phyloP scores from a whole-genome alignment of 2,888 invertebrate genomes.

The Nymphalis polychloros region DNA sequence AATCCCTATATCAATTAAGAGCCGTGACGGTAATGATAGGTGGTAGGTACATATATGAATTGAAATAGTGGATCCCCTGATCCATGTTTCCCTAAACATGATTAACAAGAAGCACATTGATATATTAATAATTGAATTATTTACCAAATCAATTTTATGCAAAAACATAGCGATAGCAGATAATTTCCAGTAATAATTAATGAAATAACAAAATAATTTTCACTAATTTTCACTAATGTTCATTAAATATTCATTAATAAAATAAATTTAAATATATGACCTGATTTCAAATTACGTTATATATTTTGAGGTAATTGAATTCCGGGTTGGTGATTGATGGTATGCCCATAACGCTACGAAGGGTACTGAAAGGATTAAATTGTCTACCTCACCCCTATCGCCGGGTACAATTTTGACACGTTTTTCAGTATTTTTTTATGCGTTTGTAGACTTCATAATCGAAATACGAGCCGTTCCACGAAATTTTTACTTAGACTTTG shows the following conservation, averaged over 20 bases:
- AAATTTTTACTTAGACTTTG: no score
- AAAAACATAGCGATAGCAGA: no score
- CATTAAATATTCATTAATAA: background rate
- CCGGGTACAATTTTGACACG: background rate
- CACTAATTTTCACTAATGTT: background rate
- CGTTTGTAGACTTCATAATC: background rate
- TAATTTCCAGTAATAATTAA: no score
- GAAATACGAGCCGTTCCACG: no score
- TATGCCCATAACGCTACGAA: conserved; percentile 10
- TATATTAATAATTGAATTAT: no score
- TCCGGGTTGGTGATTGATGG: conserved; percentile 19
- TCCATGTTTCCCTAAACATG: no score
- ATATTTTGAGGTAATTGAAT: conserved; percentile 20
- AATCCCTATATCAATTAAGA: no score
- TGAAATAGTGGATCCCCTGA: no score
- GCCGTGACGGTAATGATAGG: no score
- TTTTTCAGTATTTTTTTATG: background rate
- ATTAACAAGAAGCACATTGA: no score
- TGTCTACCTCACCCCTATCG: background rate
- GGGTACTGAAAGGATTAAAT: conserved; percentile 17
- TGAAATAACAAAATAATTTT: no score
- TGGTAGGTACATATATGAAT: background rate
- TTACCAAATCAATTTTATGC: no score
- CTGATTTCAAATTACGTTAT: background rate
- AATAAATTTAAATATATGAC: background rate